A percentile compares a stretch with the other conserved stretches of the same genome.
phyloP scores from a whole-genome alignment of 2,888 invertebrate genomes.

The Nymphalis c-album region DNA sequence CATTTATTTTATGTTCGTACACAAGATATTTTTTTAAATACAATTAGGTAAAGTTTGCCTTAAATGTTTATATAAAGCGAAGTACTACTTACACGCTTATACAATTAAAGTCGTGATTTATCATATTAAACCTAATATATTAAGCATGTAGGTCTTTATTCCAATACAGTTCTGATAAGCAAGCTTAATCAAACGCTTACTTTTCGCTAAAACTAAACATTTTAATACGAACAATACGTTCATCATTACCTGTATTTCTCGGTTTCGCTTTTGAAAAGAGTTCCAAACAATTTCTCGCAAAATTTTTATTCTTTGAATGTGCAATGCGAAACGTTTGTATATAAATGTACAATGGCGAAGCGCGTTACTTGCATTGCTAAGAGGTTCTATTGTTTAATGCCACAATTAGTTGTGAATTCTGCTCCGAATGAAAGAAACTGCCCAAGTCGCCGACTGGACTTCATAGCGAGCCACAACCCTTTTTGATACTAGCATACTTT shows the following conservation, averaged over 20 bases:
- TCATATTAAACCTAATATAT: too few species aligned
- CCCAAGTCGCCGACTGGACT: slow-evolving; percentile 66
- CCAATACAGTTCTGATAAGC: not conserved
- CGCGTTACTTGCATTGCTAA: slow-evolving; percentile 68
- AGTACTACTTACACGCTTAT: too few species aligned
- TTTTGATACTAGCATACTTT: slow-evolving; percentile 47
- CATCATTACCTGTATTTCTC: slow-evolving; percentile 39
- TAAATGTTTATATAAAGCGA: too few species aligned
- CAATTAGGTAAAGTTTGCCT: too few species aligned
- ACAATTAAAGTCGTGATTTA: too few species aligned
- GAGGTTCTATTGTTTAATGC: slow-evolving; percentile 81
- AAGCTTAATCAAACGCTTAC: not conserved
- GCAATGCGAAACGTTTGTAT: slow-evolving; percentile 50
- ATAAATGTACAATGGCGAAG: slow-evolving; percentile 54
- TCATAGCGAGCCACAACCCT: slow-evolving; percentile 31
- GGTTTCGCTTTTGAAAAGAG: slow-evolving; percentile 39
- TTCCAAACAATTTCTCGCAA: slow-evolving; percentile 49
- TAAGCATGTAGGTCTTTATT: too few species aligned
- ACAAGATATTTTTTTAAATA: too few species aligned
- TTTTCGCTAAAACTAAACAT: slow-evolving; percentile 29
- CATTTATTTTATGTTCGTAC: too few species aligned
- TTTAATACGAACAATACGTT: slow-evolving; percentile 35
- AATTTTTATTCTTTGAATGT: slow-evolving; percentile 49
- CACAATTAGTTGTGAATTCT: slow-evolving; percentile 75
- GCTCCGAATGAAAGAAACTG: slow-evolving; percentile 74